Evolutionary conservation across 2,888 invertebrate species (phyloP), one percentile per base, ranked within the genome.

Genomic region (Notodonta ziczac): DNA sequence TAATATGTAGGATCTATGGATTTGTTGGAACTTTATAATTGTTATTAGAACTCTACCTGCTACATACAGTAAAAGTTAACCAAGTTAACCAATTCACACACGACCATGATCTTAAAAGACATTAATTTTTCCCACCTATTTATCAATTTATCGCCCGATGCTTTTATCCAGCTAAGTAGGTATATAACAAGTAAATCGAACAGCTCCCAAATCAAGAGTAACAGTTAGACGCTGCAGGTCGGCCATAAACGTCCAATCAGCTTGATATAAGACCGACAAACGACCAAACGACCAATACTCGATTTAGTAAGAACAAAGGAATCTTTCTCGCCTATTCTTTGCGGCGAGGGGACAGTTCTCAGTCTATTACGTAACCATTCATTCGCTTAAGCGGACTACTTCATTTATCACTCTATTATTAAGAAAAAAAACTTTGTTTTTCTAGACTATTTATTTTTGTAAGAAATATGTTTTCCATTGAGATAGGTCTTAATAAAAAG

Each of bases 281-380:
- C 89, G 89, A 85, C 87, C 89, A 91, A 91, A 91, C 89, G 89
- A 85, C 87, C 81, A 80, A 87, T 86, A 89, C 88, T 90, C 90
- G 89, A 90, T 91, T 90, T 88, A 86, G 82, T 85, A 88, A 91
- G 91, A 92, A 92, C 91, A 91, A 91, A 90, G 91, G 87, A 88
- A 84, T 79, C 83, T 77, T 84, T 83, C 81, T 81, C 80, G 77
- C 81, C 85, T 86, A 86, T 88, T 88, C 91, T 90, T 90, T 90
- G 90, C 87, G 84, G 83, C 79, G 81, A 75, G 70, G 77, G 86
- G 90, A 89, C 90, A 86, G 86, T 86, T 87, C 87, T 80, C 88
- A 89, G 86, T 91, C 90, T 89, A 91, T 91, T 90, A 91, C 85
- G 67, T 82, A 73, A 79, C 88, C 85, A 89, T 91, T 91, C 89